These are phyloP conservation scores for Intellagama lesueurii DNA, from an alignment of 2,797 vertebrate genomes.

Conservation along the genomic window DNA sequence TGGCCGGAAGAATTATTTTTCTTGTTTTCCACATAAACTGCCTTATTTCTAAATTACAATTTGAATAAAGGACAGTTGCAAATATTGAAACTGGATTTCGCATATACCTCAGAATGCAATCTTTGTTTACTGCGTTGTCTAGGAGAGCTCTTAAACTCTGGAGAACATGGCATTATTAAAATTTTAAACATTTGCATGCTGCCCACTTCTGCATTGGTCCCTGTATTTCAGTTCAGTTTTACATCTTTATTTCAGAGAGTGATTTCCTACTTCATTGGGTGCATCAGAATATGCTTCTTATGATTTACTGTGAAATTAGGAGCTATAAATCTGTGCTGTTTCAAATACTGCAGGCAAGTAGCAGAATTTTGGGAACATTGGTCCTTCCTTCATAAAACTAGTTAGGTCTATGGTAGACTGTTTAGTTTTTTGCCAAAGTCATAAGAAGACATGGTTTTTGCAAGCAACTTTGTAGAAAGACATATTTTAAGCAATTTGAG, in stretches of 20 bases:
- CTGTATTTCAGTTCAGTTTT: conserved; percentile 33
- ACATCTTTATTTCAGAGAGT: conserved; percentile 45
- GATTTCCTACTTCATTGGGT: conserved; percentile 32
- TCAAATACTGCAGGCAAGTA: background rate
- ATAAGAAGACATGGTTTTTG: too few species aligned
- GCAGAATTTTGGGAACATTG: background rate
- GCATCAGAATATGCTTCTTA: conserved; percentile 21
- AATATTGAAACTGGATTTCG: conserved; percentile 11
- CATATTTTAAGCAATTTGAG: background rate
- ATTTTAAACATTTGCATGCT: background rate
- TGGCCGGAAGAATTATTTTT: background rate
- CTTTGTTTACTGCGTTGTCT: conserved; percentile 6
- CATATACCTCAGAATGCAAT: background rate
- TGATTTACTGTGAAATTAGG: conserved; percentile 29
- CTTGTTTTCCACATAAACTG: background rate
- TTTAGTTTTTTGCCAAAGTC: background rate
- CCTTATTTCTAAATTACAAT: background rate
- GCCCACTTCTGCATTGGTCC: background rate
- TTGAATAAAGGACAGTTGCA: conserved; percentile 17
- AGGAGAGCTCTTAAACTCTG: conserved; percentile 2
- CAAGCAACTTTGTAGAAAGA: background rate
- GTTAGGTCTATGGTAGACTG: background rate
- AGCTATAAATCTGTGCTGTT: background rate
- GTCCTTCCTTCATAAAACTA: background rate
- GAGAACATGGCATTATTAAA: conserved; percentile 8